Percentiles rank a stretch among this genome's conserved stretches.
Evolutionary conservation across 2,797 vertebrate genomes (phyloP).

Genomic region (Gorsachius magnificus): DNA sequence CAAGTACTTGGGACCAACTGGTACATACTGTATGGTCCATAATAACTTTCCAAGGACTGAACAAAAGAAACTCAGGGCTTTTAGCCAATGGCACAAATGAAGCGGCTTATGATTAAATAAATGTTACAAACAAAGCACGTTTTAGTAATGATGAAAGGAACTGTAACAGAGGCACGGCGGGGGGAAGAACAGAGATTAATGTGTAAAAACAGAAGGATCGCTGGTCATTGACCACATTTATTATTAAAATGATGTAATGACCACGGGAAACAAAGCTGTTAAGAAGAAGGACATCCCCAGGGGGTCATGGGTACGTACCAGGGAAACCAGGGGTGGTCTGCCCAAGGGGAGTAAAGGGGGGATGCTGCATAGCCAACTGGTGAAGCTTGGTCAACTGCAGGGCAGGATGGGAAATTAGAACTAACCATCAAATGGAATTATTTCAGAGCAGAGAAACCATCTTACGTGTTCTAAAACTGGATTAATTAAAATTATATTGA

Average conservation of each 20-base stretch:
- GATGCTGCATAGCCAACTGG: slow-evolving; percentile 99
- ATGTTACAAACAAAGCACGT: slow-evolving; percentile 45
- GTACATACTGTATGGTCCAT: slow-evolving; percentile 29
- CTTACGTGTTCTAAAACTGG: slow-evolving; percentile 80
- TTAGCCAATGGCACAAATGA: slow-evolving; percentile 45
- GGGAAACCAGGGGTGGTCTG: slow-evolving; percentile 98
- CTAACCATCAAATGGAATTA: slow-evolving; percentile 97
- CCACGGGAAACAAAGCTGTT: slow-evolving; percentile 77
- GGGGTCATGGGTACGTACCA: slow-evolving; percentile 96
- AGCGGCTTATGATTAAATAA: slow-evolving; percentile 29
- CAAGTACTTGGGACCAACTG: not conserved
- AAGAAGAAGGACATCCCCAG: slow-evolving; percentile 91
- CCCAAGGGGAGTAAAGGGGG: slow-evolving; percentile 98
- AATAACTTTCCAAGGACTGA: slow-evolving; percentile 39
- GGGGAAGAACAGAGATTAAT: slow-evolving; percentile 59
- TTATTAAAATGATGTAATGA: slow-evolving; percentile 77
- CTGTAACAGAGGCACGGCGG: slow-evolving; percentile 25
- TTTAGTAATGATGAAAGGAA: slow-evolving; percentile 63
- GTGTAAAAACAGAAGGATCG: slow-evolving; percentile 67
- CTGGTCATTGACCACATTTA: slow-evolving; percentile 77
- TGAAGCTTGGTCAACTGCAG: slow-evolving; percentile 99
- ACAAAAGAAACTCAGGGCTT: slow-evolving; percentile 25
- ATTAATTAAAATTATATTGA: slow-evolving; percentile 75
- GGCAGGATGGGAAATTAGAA: slow-evolving; percentile 98
- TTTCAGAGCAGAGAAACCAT: slow-evolving; percentile 92